These are phyloP conservation scores for Mycteria americana DNA, from an alignment of 2,797 vertebrate species.

Conservation along the genomic window DNA sequence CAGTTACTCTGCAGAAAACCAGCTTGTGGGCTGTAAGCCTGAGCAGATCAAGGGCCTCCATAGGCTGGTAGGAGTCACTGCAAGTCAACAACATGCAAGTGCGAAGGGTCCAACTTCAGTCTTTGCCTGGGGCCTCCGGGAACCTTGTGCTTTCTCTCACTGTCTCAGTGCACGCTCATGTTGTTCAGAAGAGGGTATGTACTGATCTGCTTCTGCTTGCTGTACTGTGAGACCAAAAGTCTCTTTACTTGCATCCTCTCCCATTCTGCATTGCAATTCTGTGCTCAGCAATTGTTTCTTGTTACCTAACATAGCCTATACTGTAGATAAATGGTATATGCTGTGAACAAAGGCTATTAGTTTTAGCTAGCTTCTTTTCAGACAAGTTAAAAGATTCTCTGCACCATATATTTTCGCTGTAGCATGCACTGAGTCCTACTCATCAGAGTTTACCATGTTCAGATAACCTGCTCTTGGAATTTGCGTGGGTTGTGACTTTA, in stretches of 20 bases:
- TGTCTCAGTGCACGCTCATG: rapidly evolving
- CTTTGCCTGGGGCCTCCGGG: neutral
- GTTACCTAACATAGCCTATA: neutral
- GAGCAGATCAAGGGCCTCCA: neutral
- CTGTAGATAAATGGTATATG: neutral
- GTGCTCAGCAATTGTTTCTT: neutral
- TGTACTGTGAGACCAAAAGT: neutral
- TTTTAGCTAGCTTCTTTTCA: neutral
- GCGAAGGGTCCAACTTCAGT: neutral
- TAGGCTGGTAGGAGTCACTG: neutral
- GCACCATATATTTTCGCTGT: neutral
- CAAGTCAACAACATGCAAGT: neutral
- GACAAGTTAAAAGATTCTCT: neutral
- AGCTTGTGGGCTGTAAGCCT: neutral
- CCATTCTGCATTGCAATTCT: neutral
- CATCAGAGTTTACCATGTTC: neutral
- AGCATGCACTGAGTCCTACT: neutral
- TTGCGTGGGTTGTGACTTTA: neutral
- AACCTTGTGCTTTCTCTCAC: neutral
- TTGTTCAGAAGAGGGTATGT: neutral
- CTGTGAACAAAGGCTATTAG: neutral
- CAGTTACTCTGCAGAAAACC: neutral
- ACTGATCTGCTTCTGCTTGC: neutral
- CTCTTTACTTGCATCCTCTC: neutral
- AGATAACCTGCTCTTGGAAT: neutral